These are phyloP conservation scores for Chromis chromis DNA, from an alignment of 2,797 vertebrate genomes.

Conservation along the genomic window DNA sequence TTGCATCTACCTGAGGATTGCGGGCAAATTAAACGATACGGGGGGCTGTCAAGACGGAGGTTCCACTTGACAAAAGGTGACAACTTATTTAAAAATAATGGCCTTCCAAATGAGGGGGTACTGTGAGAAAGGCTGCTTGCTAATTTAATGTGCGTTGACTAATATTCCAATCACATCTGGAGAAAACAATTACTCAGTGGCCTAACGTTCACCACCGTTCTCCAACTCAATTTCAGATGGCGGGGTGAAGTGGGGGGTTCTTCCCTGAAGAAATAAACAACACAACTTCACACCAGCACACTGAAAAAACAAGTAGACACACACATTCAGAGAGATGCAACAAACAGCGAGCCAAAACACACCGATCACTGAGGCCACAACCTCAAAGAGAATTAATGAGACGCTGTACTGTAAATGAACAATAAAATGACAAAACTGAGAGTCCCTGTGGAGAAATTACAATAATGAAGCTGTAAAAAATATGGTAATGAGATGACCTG, in stretches of 20 bases:
- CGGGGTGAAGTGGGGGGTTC: slow-evolving; percentile 1
- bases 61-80: slow-evolving; percentile 58
- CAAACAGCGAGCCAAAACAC: slow-evolving; percentile 1
- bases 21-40: slow-evolving; percentile 40
- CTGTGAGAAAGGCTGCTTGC: slow-evolving; percentile 16
- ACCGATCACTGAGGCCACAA: slow-evolving; percentile 4
- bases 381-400: slow-evolving; percentile 40
- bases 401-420: slow-evolving; percentile 15
- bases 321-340: neutral
- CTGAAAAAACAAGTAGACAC: neutral
- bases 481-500: neutral
- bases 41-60: slow-evolving; percentile 8
- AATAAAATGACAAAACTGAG: slow-evolving; percentile 21
- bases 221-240: slow-evolving; percentile 34
- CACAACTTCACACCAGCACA: slow-evolving; percentile 1
- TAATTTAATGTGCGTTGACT: slow-evolving; percentile 38
- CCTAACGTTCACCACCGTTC: slow-evolving; percentile 26
- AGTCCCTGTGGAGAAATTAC: slow-evolving; percentile 24
- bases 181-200: slow-evolving; percentile 56
- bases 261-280: slow-evolving; percentile 24
- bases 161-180: slow-evolving; percentile 45
- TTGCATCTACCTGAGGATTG: slow-evolving; percentile 41
- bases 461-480: slow-evolving; percentile 31
- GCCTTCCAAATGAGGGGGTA: slow-evolving; percentile 15
- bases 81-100: slow-evolving; percentile 55